A percentile compares a stretch with the other conserved stretches of the same genome.
Conservation (phyloP, 2,888 invertebrate species). For the Hesperia comma region DNA sequence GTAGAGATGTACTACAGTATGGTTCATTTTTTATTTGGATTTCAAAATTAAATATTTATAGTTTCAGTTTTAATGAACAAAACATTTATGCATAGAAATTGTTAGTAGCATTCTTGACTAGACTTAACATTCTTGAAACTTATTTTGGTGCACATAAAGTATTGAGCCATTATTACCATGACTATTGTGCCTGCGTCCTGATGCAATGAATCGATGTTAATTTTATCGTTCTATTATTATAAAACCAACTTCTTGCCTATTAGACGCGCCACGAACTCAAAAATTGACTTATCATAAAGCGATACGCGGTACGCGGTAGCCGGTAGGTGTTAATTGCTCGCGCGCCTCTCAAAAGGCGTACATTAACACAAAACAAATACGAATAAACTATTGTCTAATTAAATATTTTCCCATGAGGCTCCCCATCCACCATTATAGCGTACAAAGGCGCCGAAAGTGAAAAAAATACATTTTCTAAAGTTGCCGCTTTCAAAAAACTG, state of each 20-base stretch:
- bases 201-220: slow-evolving; percentile 6
- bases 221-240: not conserved
- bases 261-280: slow-evolving; percentile 17
- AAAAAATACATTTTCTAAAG: slow-evolving; percentile 29
- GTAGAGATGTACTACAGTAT: too few species aligned
- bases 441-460: slow-evolving; percentile 31
- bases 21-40: too few species aligned
- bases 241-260: not conserved
- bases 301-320: slow-evolving; percentile 62
- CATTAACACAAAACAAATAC: slow-evolving; percentile 83
- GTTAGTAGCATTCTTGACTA: too few species aligned
- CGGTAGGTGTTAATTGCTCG: slow-evolving; percentile 58
- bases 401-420: slow-evolving; percentile 79
- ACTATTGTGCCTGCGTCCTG: not conserved
- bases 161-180: not conserved
- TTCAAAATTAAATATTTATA: too few species aligned
- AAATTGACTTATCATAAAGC: slow-evolving; percentile 77
- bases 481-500: slow-evolving; percentile 44
- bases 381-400: slow-evolving; percentile 83
- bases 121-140: too few species aligned
- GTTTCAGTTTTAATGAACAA: too few species aligned
- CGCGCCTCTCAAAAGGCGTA: slow-evolving; percentile 72
- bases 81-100: too few species aligned
- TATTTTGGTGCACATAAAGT: too few species aligned
- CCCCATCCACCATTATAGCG: slow-evolving; percentile 25